phyloP scores from a whole-genome alignment of 2,797 vertebrate species.

The Varecia variegata region DNA sequence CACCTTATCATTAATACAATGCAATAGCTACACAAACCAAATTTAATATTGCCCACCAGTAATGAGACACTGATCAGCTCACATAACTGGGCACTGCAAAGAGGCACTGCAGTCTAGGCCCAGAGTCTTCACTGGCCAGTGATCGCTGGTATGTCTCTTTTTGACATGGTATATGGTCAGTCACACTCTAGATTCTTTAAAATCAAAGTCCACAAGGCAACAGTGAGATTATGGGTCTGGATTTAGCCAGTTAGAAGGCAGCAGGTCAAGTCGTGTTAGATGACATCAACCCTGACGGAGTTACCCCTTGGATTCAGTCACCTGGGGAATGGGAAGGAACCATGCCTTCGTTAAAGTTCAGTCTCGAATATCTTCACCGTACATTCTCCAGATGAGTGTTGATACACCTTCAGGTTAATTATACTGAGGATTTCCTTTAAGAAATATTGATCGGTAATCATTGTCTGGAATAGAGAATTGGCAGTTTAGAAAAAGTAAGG shows the following conservation, averaged over 20 bases:
- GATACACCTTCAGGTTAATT: background rate
- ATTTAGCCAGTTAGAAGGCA: background rate
- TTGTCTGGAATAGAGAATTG: background rate
- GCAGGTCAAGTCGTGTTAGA: background rate
- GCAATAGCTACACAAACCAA: background rate
- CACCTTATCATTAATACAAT: background rate
- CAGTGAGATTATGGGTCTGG: background rate
- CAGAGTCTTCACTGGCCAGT: background rate
- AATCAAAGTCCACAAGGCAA: background rate
- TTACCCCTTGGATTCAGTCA: background rate
- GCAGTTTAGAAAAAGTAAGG: background rate
- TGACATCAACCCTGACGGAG: background rate
- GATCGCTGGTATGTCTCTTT: background rate
- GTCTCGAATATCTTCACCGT: background rate
- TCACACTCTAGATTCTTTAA: conserved; percentile 11
- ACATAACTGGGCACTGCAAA: background rate
- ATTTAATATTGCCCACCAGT: background rate
- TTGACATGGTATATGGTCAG: background rate
- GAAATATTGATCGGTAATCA: background rate
- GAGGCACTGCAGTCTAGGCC: background rate
- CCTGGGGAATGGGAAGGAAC: background rate
- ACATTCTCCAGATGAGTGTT: background rate
- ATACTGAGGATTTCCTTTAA: background rate
- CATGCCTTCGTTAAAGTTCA: background rate
- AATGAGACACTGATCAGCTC: background rate